These are phyloP conservation scores for Ceyx margarethae DNA, from an alignment of 2,113 vertebrate genomes.

Conservation along the genomic window DNA sequence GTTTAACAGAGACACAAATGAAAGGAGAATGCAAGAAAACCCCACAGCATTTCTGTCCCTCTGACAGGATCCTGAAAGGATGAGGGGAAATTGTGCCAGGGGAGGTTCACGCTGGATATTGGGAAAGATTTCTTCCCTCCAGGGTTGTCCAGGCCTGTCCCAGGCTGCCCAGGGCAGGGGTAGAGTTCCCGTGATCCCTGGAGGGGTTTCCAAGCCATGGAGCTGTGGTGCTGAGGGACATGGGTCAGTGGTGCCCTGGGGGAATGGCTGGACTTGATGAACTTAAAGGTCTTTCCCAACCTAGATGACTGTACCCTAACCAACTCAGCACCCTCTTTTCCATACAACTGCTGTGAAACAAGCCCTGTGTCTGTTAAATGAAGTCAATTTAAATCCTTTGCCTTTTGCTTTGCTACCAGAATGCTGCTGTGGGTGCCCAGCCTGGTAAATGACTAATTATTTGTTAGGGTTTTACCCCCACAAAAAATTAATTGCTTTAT, in stretches of 20 bases:
- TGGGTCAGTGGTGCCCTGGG: not conserved
- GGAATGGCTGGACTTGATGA: fast-evolving
- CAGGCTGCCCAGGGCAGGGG: not conserved
- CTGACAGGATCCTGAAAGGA: not conserved
- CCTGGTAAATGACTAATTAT: not conserved
- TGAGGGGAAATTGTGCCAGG: not conserved
- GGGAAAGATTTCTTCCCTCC: not conserved
- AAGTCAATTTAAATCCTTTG: not conserved
- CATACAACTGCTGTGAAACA: not conserved
- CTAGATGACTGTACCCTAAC: not conserved
- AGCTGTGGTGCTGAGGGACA: not conserved
- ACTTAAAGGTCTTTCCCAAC: not conserved
- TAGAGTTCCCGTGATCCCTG: not conserved
- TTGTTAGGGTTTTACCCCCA: not conserved
- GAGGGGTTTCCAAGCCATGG: not conserved
- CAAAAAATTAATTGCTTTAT: not conserved
- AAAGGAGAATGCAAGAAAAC: not conserved
- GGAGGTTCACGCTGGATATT: not conserved
- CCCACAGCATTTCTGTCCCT: not conserved
- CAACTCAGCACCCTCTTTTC: not conserved
- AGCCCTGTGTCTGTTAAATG: not conserved
- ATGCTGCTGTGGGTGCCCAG: not conserved
- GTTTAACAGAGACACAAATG: not conserved
- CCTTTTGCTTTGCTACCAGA: not conserved
- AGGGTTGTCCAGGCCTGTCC: not conserved